Percentiles rank a stretch among this genome's conserved stretches.
phyloP scores from a whole-genome alignment of 2,888 invertebrate genomes.

The Drosophila affinis region DNA sequence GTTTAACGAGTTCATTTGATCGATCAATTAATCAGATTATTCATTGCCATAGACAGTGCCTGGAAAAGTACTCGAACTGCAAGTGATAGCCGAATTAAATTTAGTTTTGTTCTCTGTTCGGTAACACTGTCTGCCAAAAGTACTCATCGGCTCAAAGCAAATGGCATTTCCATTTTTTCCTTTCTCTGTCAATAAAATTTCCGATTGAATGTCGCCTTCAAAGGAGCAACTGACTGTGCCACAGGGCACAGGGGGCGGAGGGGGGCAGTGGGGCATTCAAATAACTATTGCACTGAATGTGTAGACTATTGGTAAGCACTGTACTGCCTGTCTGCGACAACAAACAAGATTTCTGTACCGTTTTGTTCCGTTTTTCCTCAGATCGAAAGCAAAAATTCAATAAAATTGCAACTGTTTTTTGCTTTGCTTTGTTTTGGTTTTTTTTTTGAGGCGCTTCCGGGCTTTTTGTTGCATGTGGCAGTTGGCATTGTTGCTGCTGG shows the following conservation, averaged over 20 bases:
- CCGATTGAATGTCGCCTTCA: conserved; percentile 40
- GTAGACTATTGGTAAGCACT: conserved; percentile 33
- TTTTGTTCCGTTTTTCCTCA: conserved; percentile 34
- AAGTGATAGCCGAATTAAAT: no score
- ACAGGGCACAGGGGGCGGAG: background rate
- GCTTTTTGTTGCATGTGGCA: conserved; percentile 47
- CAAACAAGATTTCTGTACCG: conserved; percentile 38
- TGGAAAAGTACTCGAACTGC: no score
- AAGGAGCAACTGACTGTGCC: background rate
- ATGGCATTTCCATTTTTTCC: background rate
- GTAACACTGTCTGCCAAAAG: background rate
- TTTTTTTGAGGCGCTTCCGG: conserved; percentile 49
- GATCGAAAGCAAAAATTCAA: conserved; percentile 71
- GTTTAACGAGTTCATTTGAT: no score
- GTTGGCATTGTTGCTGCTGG: conserved; percentile 55
- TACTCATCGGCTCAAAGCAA: background rate
- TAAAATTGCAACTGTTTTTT: conserved; percentile 64
- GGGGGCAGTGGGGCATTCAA: background rate
- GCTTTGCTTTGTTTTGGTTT: no score
- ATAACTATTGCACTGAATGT: conserved; percentile 8
- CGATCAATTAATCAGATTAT: no score
- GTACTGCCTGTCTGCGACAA: conserved; percentile 1
- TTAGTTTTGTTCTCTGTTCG: no score
- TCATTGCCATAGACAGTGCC: no score
- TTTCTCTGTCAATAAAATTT: conserved; percentile 12